Evolutionary conservation across 2,113 vertebrate genomes (phyloP).

Genomic region (Plecturocebus donacophilus): DNA sequence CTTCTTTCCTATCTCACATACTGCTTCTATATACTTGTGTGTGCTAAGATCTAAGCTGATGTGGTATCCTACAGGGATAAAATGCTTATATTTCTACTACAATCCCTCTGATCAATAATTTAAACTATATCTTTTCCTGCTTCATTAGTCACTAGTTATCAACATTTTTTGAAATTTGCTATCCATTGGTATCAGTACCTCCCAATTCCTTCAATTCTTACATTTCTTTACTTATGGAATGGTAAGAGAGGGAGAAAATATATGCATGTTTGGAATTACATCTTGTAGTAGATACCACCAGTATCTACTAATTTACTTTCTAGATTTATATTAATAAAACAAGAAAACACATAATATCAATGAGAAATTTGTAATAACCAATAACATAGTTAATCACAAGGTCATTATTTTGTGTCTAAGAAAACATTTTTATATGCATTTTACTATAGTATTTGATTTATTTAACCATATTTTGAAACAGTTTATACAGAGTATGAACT

Average conservation of each 20-base stretch:
- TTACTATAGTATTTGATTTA: background rate
- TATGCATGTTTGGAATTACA: background rate
- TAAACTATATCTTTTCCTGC: background rate
- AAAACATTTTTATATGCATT: background rate
- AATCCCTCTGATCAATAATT: background rate
- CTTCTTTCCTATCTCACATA: background rate
- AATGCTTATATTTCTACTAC: background rate
- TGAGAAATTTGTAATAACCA: background rate
- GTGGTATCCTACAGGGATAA: background rate
- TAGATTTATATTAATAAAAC: background rate
- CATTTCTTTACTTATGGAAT: background rate
- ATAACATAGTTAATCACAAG: background rate
- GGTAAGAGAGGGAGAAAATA: background rate
- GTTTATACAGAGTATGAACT: background rate
- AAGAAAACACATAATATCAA: background rate
- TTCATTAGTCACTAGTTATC: background rate
- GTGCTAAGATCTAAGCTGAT: background rate
- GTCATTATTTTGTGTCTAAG: background rate
- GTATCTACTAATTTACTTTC: background rate
- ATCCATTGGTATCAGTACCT: background rate
- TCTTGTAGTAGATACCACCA: background rate
- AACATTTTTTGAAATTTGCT: background rate
- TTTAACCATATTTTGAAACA: background rate
- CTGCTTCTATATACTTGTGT: background rate
- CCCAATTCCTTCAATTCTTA: background rate